Conservation (phyloP, 2,113 vertebrate genomes). For the Eleginops maclovinus region DNA sequence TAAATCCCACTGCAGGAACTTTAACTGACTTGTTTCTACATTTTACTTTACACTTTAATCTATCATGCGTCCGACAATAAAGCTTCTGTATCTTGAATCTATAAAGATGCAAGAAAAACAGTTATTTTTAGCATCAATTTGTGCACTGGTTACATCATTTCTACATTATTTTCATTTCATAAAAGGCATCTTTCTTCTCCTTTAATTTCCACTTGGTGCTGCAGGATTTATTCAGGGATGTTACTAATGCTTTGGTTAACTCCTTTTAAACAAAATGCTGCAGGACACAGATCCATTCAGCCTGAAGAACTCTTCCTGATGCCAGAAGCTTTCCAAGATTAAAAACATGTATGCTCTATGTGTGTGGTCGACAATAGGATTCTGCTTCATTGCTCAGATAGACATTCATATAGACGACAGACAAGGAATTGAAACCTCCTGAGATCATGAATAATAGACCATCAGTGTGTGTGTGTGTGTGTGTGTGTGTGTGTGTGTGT, state of each 20-base stretch:
- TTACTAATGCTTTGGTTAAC: neutral
- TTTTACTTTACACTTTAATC: too few relatives aligned
- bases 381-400: neutral
- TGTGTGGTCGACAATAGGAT: neutral
- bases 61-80: too few relatives aligned
- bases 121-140: too few relatives aligned
- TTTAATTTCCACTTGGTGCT: neutral
- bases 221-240: neutral
- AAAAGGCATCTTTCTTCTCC: neutral
- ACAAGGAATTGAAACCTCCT: conserved; percentile 13
- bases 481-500: conserved; percentile 23
- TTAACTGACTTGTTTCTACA: too few relatives aligned
- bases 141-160: neutral
- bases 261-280: too few relatives aligned
- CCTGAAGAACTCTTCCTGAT: too few relatives aligned
- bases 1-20: too few relatives aligned
- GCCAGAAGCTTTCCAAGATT: neutral
- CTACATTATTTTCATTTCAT: neutral
- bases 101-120: too few relatives aligned
- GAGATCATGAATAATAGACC: conserved; percentile 8
- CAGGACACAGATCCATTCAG: too few relatives aligned
- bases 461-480: conserved; percentile 22
- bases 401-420: conserved; percentile 21
- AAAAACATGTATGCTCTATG: neutral
- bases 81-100: too few relatives aligned